A percentile compares a stretch with the other conserved stretches of the same genome.
Conservation (phyloP, 2,888 invertebrate species). For the Cantharis rustica region DNA sequence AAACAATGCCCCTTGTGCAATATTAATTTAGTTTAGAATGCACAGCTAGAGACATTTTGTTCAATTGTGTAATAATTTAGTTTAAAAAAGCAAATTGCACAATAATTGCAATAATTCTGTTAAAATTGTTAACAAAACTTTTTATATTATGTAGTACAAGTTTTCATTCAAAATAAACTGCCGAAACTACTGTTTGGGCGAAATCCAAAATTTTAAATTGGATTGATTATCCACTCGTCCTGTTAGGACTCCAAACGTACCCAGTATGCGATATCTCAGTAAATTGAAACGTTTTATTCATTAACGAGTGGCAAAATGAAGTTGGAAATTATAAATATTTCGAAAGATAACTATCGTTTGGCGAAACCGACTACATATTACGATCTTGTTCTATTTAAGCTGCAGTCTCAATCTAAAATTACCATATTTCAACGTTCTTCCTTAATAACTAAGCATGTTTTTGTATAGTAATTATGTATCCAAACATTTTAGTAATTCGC, state of each 20-base stretch:
- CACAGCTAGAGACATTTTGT: neutral
- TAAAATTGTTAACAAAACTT: too few relatives aligned
- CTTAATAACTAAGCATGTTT: neutral
- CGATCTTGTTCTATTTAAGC: constrained; percentile 4
- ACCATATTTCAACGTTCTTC: neutral
- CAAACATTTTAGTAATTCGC: neutral
- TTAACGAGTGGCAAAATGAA: neutral
- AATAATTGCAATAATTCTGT: too few relatives aligned
- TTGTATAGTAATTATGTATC: neutral
- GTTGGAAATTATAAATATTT: neutral
- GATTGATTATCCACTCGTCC: neutral
- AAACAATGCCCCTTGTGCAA: constrained; percentile 4
- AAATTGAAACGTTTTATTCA: neutral
- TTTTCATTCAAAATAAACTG: neutral
- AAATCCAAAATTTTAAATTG: neutral
- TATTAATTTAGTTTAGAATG: constrained; percentile 4
- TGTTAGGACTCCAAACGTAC: neutral
- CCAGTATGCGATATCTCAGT: neutral
- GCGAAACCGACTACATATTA: neutral
- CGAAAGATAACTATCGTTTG: constrained; percentile 4
- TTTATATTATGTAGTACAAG: neutral
- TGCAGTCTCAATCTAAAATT: constrained; percentile 1
- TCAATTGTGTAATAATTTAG: neutral
- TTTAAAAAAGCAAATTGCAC: neutral
- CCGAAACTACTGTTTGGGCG: neutral